Evolutionary conservation across 2,888 invertebrate species (phyloP), one percentile per base, ranked within the genome.

Genomic region (Unio pictorum): DNA sequence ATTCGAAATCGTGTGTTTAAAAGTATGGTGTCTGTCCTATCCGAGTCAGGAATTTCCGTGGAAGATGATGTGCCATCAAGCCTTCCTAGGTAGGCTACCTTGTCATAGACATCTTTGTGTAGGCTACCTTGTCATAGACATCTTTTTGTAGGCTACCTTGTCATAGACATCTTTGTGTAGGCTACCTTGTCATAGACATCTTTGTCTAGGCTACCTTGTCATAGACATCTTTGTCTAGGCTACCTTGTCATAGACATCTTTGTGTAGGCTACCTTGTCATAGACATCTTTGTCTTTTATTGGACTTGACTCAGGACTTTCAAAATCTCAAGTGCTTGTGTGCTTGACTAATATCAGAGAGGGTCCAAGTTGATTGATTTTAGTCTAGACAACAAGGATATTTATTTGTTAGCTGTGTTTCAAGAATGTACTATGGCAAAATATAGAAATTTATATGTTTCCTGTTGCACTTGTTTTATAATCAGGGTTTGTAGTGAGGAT

Each of bases 1-100:
- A 79, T 85, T 54, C 87, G 84, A 69, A 80, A 78, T 67, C 75
- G 77, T 65, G 86, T 88, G n/a, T 68, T 86, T 59, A 78, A 87
- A 72, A 69, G 84, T 68, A 81, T 87, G 1, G 85, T 85, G 61
- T 86, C 84, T 34, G 83, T 86, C 1, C 80, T 83, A 8, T 82
- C 85, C 20, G 82, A 84, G 45, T 77, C 83, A 78, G 78, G 85
- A n/a, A 80, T 81, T 30, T 81, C 79, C 8, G 76, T 65, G 61
- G 75, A 76, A n/a, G 75, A 74, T 63, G 74, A 74, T 57, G 69
- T 63, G 7, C 57, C 62, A 0, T 56, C 67, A 4, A 56, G 68
- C n/a, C 61, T 71, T 17, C 23, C 57, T 54, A 54, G 55, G 57
- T 6, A 45, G 20, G 7, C 54, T 68, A n/a, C 63, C n/a, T 26